These are phyloP conservation scores for Syngnathus acus DNA, from an alignment of 2,797 vertebrate species.

Conservation along the genomic window DNA sequence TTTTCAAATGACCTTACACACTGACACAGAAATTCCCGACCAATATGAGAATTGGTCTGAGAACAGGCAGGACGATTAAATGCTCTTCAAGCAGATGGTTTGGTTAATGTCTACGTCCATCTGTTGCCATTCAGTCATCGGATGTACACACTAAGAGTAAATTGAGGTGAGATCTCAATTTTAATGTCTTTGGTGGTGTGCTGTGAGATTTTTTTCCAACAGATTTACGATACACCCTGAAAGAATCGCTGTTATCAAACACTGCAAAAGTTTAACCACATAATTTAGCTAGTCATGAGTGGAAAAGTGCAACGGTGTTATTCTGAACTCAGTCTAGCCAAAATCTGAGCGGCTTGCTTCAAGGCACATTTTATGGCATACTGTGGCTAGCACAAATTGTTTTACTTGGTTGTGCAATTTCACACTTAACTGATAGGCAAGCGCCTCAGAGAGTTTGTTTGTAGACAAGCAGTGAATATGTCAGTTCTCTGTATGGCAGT, in stretches of 20 bases:
- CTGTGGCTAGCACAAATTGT: no score
- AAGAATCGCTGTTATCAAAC: no score
- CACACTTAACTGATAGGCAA: neutral
- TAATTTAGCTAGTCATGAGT: neutral
- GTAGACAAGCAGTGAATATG: neutral
- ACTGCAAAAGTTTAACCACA: neutral
- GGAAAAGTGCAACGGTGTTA: neutral
- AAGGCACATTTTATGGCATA: neutral
- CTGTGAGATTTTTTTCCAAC: no score
- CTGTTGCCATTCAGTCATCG: no score
- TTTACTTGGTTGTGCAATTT: no score
- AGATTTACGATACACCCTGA: no score
- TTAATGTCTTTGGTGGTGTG: no score
- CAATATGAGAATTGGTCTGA: neutral
- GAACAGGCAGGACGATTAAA: neutral
- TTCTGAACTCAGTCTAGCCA: neutral
- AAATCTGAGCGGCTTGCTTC: neutral
- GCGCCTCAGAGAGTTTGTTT: neutral
- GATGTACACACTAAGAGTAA: no score
- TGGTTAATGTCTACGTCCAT: no score
- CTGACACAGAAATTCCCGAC: neutral
- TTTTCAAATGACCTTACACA: constrained; percentile 10
- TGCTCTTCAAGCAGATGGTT: no score
- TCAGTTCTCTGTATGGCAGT: no score
- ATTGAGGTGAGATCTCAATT: no score